Base-by-base conservation (phyloP, 2,888 invertebrate genomes). In the Cheilosia vernalis region DNA sequence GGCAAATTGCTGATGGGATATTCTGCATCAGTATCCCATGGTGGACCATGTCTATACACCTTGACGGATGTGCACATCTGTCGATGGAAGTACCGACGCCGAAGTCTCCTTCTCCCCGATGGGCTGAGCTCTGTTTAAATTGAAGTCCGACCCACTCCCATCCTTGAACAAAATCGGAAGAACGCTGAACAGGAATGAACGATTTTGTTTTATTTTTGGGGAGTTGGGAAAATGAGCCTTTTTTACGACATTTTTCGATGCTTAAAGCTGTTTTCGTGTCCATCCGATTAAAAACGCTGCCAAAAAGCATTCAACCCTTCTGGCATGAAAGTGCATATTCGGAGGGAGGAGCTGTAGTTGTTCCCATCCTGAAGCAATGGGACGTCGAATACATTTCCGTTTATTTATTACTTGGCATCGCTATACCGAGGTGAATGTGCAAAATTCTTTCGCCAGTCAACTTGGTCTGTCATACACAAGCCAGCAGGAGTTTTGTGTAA, bases 331-430 rank as follows among this genome's bases (percentile, higher is more conserved):
- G 13, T 80, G 73, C 79, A 73, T 44, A 53, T 51, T 60, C n/a
- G n/a, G 15, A 21, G 47, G 15, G 10, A 55, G 27, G 19, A 17
- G 2, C 49, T 21, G 44, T 21, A 37, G 55, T 69, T 63, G 60
- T 5, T 42, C 21, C 37, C 40, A 19, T 47, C 58, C 58, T 49
- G 10, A 6, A 51, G 56, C 56, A 27, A 47, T 80, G 40, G 53
- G 47, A 74, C 53, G 53, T 72, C 81, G 72, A 76, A 64, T 56
- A 64, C 72, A 72, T 81, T 81, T 85, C 66, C 67, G 76, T 72
- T 81, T 81, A 81, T 85, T 85, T 85, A 77, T 85, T 81, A 85
- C 81, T 81, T 76, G 76, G 85, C 85, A 85, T 77, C 66, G 72
- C 55, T 33, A 2, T 24, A 60, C 44, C 15, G 64, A 73, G 66